Percentiles rank a stretch among this genome's conserved stretches.
Conservation (phyloP, 2,113 vertebrate genomes). For the Amblyopsis rosae region DNA sequence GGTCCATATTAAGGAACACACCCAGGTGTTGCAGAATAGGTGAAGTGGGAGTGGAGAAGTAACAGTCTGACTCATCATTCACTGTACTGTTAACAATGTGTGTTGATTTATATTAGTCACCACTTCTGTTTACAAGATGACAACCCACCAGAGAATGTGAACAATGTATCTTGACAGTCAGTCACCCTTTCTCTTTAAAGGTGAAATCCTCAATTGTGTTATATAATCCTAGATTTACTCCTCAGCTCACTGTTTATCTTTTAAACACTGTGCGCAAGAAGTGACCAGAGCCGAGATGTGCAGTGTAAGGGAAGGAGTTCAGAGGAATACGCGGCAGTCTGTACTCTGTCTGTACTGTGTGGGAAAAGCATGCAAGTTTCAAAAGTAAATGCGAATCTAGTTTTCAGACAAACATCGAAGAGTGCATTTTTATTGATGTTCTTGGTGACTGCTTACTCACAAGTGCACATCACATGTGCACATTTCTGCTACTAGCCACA, state of each 20-base stretch:
- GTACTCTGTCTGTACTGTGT: no score
- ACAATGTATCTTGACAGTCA: conserved; percentile 60
- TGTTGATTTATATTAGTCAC: conserved; percentile 57
- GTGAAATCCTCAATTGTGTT: no score
- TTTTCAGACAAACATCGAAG: background rate
- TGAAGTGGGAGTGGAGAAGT: conserved; percentile 24
- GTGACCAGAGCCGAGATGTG: no score
- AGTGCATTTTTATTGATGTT: conserved; percentile 7
- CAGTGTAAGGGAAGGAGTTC: no score
- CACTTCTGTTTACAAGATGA: conserved; percentile 59
- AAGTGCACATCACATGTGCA: conserved; percentile 56
- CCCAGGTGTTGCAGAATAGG: conserved; percentile 41
- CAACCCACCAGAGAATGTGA: conserved; percentile 46
- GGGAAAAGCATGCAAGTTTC: no score
- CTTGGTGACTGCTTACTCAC: conserved; percentile 58
- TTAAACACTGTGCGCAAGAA: no score
- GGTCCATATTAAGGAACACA: conserved; percentile 50
- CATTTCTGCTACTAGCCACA: conserved; percentile 43
- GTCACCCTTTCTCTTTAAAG: conserved; percentile 32
- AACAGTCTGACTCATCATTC: conserved; percentile 69
- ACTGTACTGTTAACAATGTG: conserved; percentile 53
- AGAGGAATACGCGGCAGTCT: no score
- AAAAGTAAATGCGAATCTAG: no score
- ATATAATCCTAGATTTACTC: no score
- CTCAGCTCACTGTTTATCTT: no score